Conservation (phyloP, 2,797 vertebrate species). For the Gallirallus australis region DNA sequence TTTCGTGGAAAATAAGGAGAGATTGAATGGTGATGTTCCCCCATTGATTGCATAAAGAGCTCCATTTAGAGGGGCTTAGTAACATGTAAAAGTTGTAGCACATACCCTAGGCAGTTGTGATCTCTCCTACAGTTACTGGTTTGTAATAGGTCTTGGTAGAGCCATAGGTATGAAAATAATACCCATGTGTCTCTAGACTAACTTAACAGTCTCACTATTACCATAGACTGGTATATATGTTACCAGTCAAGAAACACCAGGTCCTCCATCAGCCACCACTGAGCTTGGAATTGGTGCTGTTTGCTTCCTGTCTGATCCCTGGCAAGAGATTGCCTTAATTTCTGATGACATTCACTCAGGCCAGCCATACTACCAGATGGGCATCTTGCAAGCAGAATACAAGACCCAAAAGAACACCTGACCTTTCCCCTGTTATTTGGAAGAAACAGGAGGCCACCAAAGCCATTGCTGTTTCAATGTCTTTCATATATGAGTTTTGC, state of each 20-base stretch:
- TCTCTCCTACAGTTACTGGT: not conserved
- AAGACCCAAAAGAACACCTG: not conserved
- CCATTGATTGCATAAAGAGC: not conserved
- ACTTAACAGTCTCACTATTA: not conserved
- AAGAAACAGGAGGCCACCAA: not conserved
- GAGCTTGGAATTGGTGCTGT: not conserved
- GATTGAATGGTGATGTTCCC: not conserved
- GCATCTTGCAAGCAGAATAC: not conserved
- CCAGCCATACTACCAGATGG: not conserved
- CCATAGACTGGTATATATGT: not conserved
- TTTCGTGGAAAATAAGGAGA: not conserved
- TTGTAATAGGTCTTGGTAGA: not conserved
- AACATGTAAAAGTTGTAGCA: not conserved
- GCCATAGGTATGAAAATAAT: not conserved
- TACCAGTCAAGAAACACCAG: not conserved
- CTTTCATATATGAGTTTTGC: not conserved
- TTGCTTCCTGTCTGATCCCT: not conserved
- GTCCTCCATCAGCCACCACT: not conserved
- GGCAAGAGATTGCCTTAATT: not conserved
- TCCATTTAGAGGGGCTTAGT: not conserved
- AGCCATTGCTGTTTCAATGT: not conserved
- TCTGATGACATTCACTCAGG: not conserved
- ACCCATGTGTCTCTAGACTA: not conserved
- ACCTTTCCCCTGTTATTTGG: not conserved
- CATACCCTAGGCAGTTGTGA: not conserved